A percentile compares a stretch with the other conserved stretches of the same genome.
Evolutionary conservation across 2,888 invertebrate genomes (phyloP).

Genomic region (Folsomia candida): DNA sequence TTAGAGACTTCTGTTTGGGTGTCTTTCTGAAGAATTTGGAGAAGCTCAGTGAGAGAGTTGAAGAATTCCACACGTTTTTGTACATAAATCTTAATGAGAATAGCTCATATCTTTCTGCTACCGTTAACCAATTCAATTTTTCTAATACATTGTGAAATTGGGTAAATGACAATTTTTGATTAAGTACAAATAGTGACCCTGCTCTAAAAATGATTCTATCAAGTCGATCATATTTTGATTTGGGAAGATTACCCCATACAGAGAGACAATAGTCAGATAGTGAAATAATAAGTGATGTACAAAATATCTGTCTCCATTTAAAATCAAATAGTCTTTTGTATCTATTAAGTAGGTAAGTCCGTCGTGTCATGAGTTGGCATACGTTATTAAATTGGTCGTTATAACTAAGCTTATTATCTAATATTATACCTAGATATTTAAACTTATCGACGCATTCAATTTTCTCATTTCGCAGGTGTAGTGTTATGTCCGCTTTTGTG

Average conservation of each 20-base stretch:
- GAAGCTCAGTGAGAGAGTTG: background rate
- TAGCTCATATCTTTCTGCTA: constrained; percentile 7
- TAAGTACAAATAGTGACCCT: background rate
- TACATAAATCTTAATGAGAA: constrained; percentile 6
- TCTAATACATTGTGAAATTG: background rate
- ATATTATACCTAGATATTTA: background rate
- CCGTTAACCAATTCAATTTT: constrained; percentile 10
- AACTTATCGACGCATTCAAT: background rate
- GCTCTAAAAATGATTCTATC: background rate
- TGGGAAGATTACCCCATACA: background rate
- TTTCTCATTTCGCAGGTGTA: background rate
- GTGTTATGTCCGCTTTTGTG: background rate
- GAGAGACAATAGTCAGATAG: background rate
- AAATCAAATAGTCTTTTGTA: background rate
- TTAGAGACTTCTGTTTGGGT: background rate
- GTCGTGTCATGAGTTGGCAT: background rate
- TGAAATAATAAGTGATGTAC: background rate
- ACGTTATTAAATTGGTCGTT: background rate
- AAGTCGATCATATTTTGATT: background rate
- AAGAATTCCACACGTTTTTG: background rate
- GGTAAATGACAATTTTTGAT: background rate
- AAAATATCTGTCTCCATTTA: background rate
- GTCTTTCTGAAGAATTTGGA: background rate
- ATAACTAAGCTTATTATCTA: background rate
- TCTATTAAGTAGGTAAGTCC: background rate